Conservation (phyloP, 1,140 invertebrate genomes). For the Drosophila biarmipes region DNA sequence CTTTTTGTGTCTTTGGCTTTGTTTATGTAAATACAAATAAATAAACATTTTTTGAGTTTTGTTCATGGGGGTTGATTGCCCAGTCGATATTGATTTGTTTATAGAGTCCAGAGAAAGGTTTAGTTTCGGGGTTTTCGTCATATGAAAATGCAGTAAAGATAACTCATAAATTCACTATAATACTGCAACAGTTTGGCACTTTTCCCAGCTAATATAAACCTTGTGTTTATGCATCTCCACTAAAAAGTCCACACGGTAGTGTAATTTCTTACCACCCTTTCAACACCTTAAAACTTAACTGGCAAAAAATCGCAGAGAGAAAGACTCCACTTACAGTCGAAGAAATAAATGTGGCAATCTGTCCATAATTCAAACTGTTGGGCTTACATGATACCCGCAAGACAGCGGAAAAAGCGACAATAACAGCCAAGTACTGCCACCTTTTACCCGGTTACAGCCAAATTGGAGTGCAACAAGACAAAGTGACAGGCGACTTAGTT, state of each 20-base stretch:
- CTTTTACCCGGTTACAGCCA: conserved; percentile 66
- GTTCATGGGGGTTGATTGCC: conserved; percentile 6
- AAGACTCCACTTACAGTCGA: conserved; percentile 34
- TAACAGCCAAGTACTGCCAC: conserved; percentile 47
- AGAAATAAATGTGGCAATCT: conserved; percentile 68
- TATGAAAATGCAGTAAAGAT: neutral
- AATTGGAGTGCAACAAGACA: conserved; percentile 55
- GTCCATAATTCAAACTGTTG: conserved; percentile 69
- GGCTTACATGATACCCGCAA: conserved; percentile 34
- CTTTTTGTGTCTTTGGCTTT: conserved; percentile 36
- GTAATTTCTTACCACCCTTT: conserved; percentile 14
- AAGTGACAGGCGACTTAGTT: conserved; percentile 78
- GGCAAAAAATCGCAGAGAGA: conserved; percentile 8
- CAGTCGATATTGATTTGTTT: conserved; percentile 60
- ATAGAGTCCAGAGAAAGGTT: neutral
- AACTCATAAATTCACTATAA: neutral
- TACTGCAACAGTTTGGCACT: neutral
- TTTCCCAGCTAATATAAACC: conserved; percentile 23
- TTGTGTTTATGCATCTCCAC: conserved; percentile 27
- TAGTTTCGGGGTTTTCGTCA: neutral
- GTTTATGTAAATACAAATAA: conserved; percentile 47
- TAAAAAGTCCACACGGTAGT: conserved; percentile 22
- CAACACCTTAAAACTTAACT: conserved; percentile 19
- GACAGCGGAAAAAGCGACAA: conserved; percentile 32
- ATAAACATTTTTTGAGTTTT: conserved; percentile 22